Percentiles rank a stretch among this genome's conserved stretches.
Evolutionary conservation across 1,140 invertebrate genomes (phyloP).

Genomic region (Panagrolaimus sp.): DNA sequence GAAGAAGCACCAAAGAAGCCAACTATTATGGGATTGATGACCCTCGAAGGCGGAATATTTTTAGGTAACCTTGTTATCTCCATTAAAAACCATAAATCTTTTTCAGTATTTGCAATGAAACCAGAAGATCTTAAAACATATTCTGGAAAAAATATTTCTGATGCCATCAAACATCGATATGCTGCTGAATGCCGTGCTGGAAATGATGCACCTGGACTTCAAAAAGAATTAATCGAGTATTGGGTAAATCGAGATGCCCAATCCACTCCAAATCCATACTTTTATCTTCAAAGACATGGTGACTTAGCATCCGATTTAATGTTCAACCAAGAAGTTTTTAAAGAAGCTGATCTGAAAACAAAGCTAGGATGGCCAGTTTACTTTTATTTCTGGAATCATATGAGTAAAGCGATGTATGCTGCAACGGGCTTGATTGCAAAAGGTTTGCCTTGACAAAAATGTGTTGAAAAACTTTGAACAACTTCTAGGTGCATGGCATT

Average conservation of each 20-base stretch:
- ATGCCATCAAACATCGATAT: not conserved
- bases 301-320: not conserved
- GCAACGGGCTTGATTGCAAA: not conserved
- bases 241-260: not conserved
- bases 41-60: not conserved
- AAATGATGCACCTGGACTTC: not conserved
- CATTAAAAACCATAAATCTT: not conserved
- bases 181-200: not conserved
- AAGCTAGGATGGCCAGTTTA: conserved; percentile 1
- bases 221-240: not conserved
- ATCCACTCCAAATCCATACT: not conserved
- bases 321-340: not conserved
- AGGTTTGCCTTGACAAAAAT: no score
- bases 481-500: not conserved
- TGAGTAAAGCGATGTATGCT: not conserved
- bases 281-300: not conserved
- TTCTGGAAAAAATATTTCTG: not conserved
- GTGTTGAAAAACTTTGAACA: no score
- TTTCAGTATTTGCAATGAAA: not conserved
- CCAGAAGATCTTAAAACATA: not conserved
- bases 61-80: not conserved
- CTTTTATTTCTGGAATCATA: conserved; percentile 1
- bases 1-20: conserved; percentile 1
- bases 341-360: not conserved
- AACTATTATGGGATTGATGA: not conserved